Base-by-base conservation (phyloP, 1,140 invertebrate species). In the Drosophila ercepeae region DNA sequence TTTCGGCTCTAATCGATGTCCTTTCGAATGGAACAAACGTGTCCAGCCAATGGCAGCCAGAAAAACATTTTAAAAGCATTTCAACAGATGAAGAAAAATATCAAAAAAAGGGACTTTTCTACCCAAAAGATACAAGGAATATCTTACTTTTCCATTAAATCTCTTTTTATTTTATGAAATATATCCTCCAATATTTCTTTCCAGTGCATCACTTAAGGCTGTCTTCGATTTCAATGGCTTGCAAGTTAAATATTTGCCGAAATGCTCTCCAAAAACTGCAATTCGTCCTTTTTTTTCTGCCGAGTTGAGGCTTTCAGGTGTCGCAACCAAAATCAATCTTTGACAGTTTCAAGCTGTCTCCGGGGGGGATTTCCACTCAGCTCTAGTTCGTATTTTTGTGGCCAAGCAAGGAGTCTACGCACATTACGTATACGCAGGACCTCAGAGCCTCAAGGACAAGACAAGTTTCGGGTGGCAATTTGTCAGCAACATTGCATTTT, bases 281-380 rank as follows among this genome's bases (percentile, higher is more conserved):
- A 9, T 11, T 32, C 29, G 2, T 9, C 29, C 29, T 9, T 13
- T 45, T 16, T 29, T 16, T 70, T 71, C 9, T 27, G 58, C 42
- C 29, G 39, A 13, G 27, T n/a, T 23, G 19, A 39, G 32, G 34
- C 36, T 36, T 32, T 41, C 45, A 68, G 36, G 23, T 65, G 53
- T n/a, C 6, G 49, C 36, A 36, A 16, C 13, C 54, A 78, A 64
- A 83, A 84, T 83, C 78, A 83, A 83, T 83, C 70, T 64, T 84
- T 67, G 78, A 61, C 74, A 67, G 69, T 51, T 46, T 34, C 44
- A 51, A 75, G 61, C 57, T 53, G 57, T 70, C 63, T 57, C 34
- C 3, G 8, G 60, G 55, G 60, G 55, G 42, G 55, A 60, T 39
- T 64, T 48, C 14, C 13, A 13, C 36, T 16, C n/a, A 39, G 2